Percentiles rank a stretch among this genome's conserved stretches.
Conservation (phyloP, 2,888 invertebrate genomes). For the Gymnoscelis rufifasciata region DNA sequence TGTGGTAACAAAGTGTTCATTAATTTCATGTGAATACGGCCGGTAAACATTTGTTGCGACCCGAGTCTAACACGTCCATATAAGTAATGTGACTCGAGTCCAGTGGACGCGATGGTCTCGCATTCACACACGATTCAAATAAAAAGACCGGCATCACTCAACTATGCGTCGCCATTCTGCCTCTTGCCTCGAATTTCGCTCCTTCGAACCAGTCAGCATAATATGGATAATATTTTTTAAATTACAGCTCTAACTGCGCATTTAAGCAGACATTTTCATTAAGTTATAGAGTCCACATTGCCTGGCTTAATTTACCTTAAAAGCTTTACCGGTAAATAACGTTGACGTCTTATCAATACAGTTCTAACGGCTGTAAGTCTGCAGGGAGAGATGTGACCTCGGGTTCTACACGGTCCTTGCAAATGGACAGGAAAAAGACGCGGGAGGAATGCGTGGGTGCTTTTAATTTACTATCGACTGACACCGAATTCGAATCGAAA, state of each 20-base stretch:
- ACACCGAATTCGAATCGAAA: slow-evolving; percentile 78
- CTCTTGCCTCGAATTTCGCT: slow-evolving; percentile 69
- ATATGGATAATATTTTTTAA: slow-evolving; percentile 39
- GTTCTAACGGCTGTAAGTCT: slow-evolving; percentile 41
- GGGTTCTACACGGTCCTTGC: slow-evolving; percentile 73
- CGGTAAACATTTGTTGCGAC: slow-evolving; percentile 34
- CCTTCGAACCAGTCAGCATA: slow-evolving; percentile 41
- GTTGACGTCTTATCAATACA: slow-evolving; percentile 44
- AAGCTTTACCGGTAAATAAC: not conserved
- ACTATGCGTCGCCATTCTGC: slow-evolving; percentile 77
- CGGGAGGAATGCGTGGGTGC: slow-evolving; percentile 75
- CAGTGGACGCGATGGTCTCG: slow-evolving; percentile 51
- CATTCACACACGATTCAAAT: slow-evolving; percentile 79
- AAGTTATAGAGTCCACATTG: not conserved
- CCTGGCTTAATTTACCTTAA: not conserved
- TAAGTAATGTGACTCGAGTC: slow-evolving; percentile 47
- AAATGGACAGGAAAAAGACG: slow-evolving; percentile 80
- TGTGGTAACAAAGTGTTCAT: slow-evolving; percentile 22
- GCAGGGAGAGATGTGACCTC: slow-evolving; percentile 69
- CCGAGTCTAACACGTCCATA: slow-evolving; percentile 33
- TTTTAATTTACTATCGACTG: slow-evolving; percentile 79
- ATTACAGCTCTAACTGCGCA: not conserved
- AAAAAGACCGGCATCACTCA: slow-evolving; percentile 78
- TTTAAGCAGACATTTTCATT: not conserved
- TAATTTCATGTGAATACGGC: slow-evolving; percentile 29